Percentiles rank a stretch among this genome's conserved stretches.
These are phyloP conservation scores for Cheilosia variabilis DNA, from an alignment of 2,888 invertebrate species.

Conservation along the genomic window DNA sequence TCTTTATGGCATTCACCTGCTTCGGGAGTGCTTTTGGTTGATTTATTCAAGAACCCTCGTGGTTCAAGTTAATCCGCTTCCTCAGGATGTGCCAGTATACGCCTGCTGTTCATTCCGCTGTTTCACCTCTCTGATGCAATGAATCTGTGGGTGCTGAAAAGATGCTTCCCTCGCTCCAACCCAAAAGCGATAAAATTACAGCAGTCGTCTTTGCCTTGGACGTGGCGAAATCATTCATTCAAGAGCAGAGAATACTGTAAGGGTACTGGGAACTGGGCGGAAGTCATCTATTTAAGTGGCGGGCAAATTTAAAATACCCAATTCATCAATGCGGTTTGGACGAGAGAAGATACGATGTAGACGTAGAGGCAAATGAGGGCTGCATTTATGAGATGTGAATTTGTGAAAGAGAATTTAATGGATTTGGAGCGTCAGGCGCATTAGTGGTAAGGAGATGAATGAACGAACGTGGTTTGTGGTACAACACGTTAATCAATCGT, in stretches of 20 bases:
- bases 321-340: constrained; percentile 34
- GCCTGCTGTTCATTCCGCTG: constrained; percentile 13
- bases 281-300: constrained; percentile 42
- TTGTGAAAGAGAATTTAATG: constrained; percentile 2
- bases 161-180: not conserved
- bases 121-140: constrained; percentile 16
- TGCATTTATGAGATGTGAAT: constrained; percentile 26
- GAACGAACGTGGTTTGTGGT: constrained; percentile 25
- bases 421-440: constrained; percentile 4
- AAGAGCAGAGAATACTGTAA: not conserved
- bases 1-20: constrained; percentile 23
- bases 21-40: constrained; percentile 48
- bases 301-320: constrained; percentile 39
- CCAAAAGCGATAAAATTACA: constrained; percentile 28
- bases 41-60: constrained; percentile 50
- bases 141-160: constrained; percentile 33
- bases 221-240: no score
- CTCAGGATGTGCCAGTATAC: constrained; percentile 17
- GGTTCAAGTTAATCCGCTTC: constrained; percentile 43
- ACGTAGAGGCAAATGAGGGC: not conserved
- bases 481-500: constrained; percentile 36
- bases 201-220: constrained; percentile 3
- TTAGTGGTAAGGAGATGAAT: constrained; percentile 26
- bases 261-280: constrained; percentile 4
- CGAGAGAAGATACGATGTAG: not conserved